Evolutionary conservation across 2,797 vertebrate species (phyloP).

Genomic region (Acrocephalus scirpaceus): DNA sequence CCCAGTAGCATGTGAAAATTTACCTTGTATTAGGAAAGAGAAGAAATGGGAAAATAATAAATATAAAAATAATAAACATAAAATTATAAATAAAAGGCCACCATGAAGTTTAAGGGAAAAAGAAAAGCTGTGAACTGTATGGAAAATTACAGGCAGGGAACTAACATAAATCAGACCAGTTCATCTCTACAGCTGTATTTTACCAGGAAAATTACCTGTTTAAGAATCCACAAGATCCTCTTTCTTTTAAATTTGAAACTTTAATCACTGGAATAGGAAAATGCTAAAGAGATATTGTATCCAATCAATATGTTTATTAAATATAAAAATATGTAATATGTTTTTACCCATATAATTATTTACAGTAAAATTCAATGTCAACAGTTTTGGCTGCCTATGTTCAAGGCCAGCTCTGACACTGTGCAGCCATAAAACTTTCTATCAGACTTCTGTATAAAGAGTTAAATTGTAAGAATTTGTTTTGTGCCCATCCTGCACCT

Average conservation of each 20-base stretch:
- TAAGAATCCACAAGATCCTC: not conserved
- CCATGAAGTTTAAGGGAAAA: not conserved
- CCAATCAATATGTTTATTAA: not conserved
- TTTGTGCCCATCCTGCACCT: not conserved
- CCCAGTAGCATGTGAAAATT: not conserved
- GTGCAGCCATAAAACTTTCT: not conserved
- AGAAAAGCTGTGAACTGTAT: not conserved
- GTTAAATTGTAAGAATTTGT: not conserved
- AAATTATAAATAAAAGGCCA: not conserved
- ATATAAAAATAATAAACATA: not conserved
- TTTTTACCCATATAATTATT: not conserved
- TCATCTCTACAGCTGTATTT: not conserved
- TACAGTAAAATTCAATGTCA: not conserved
- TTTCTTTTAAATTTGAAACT: not conserved
- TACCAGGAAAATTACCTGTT: not conserved
- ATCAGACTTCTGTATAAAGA: not conserved
- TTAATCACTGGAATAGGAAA: not conserved
- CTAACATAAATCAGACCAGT: not conserved
- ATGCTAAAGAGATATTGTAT: not conserved
- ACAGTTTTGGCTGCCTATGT: not conserved
- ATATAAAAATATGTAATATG: not conserved
- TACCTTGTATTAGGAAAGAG: not conserved
- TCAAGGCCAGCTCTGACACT: not conserved
- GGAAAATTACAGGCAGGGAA: not conserved
- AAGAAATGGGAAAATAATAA: not conserved